Evolutionary conservation across 1,140 invertebrate genomes (phyloP), one percentile per base, ranked within the genome.

Genomic region (Pachyrhynchus sulphureomaculatus): DNA sequence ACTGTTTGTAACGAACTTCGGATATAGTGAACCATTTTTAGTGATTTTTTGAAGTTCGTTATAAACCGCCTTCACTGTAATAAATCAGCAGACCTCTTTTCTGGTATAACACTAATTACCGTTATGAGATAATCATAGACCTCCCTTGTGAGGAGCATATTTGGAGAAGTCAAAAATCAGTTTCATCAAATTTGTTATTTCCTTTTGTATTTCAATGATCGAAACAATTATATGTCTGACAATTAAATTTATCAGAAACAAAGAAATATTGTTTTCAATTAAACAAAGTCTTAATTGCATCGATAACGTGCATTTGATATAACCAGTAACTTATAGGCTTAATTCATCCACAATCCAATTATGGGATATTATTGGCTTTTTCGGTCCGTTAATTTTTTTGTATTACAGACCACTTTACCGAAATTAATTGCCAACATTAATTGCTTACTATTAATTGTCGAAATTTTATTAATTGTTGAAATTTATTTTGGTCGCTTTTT

Each of bases 321-420:
- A 5, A 23, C 47, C 47, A 4, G 47, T 49, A 32, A 49, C 12
- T 49, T 49, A 49, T 33, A 8, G 47, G 47, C 20, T 13, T 15
- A 49, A 49, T 33, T 15, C 32, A 34, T 49, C 47, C 44, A n/a
- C 20, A 21, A 49, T 49, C 47, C 63, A 65, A 65, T 65, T 65
- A 65, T 52, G 17, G 23, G 48, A 53, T 48, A 48, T 64, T 58
- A 65, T 60, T 65, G 62, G 39, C 39, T 47, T 61, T 59, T 65
- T 54, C 55, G 44, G 37, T 48, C 42, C 62, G 57, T 60, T 65
- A 53, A 65, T 52, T 65, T 60, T n/a, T 65, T 61, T 64, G 32
- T 60, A 15, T 20, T 18, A 18, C 41, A 12, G 15, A 18, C 17
- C 41, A 15, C 20, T 20, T 12, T 20, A 15, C 41, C 18, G 2